Evolutionary conservation across 2,113 vertebrate species (phyloP).

Genomic region (Scomber colias): DNA sequence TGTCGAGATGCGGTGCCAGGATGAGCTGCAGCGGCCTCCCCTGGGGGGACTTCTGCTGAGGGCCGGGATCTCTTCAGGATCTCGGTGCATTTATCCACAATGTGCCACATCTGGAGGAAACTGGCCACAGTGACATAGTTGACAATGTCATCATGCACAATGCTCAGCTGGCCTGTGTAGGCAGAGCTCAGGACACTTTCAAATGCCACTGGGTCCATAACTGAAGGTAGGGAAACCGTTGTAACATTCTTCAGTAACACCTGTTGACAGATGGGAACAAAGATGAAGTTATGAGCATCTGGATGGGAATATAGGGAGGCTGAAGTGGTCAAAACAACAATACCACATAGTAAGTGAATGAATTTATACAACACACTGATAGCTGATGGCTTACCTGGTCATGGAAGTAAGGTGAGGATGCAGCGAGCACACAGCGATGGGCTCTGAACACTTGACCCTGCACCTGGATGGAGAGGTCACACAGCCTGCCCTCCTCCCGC

Average conservation of each 20-base stretch:
- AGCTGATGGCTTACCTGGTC: slow-evolving; percentile 84
- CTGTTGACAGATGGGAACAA: slow-evolving; percentile 48
- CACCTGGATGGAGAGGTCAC: slow-evolving; percentile 88
- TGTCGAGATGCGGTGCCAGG: slow-evolving; percentile 71
- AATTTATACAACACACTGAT: background rate
- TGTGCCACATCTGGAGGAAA: slow-evolving; percentile 90
- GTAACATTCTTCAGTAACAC: slow-evolving; percentile 87
- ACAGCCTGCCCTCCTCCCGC: slow-evolving; percentile 89
- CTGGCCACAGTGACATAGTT: slow-evolving; percentile 88
- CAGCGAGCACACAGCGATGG: slow-evolving; percentile 88
- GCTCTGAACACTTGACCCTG: slow-evolving; percentile 88
- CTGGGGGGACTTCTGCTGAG: slow-evolving; percentile 13
- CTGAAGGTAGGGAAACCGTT: slow-evolving; percentile 84
- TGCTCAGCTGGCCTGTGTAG: slow-evolving; percentile 87
- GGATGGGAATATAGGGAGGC: background rate
- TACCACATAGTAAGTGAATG: background rate
- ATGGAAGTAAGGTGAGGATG: slow-evolving; percentile 89
- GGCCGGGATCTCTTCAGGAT: slow-evolving; percentile 80
- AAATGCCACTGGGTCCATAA: slow-evolving; percentile 87
- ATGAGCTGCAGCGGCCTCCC: slow-evolving; percentile 40
- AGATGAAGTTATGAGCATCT: background rate
- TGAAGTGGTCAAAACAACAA: background rate
- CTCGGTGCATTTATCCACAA: slow-evolving; percentile 88
- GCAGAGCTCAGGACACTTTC: slow-evolving; percentile 86
- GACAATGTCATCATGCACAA: slow-evolving; percentile 86